Percentiles rank a stretch among this genome's conserved stretches.
phyloP scores from a whole-genome alignment of 2,888 invertebrate species.

The Euspilapteryx auroguttella region DNA sequence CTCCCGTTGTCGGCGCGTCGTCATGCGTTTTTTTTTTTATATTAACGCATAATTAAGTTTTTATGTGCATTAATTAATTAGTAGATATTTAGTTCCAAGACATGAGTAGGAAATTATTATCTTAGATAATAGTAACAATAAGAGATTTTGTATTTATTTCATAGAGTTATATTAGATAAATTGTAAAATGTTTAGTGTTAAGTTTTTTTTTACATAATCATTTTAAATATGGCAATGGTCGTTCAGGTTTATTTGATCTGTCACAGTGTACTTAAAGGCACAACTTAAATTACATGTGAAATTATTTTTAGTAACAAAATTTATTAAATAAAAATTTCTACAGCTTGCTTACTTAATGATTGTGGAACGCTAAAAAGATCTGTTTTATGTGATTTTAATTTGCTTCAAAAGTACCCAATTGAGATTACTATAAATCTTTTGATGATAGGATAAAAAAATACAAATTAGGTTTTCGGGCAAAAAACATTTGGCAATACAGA shows the following conservation, averaged over 20 bases:
- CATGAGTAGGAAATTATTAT: conserved; percentile 57
- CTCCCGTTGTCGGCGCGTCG: conserved; percentile 26
- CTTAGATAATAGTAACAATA: conserved; percentile 42
- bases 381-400: conserved; percentile 45
- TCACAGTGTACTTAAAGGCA: conserved; percentile 41
- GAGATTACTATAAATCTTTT: conserved; percentile 20
- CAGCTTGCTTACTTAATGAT: too few species aligned
- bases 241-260: conserved; percentile 23
- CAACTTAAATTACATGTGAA: too few species aligned
- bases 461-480: background rate
- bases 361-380: conserved; percentile 32
- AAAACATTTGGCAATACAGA: conserved; percentile 3
- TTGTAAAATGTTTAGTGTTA: conserved; percentile 55
- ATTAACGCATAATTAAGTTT: conserved; percentile 24
- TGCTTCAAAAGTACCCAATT: conserved; percentile 23
- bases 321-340: too few species aligned
- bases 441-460: conserved; percentile 8
- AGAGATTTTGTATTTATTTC: conserved; percentile 61
- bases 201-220: conserved; percentile 29
- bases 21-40: conserved; percentile 18
- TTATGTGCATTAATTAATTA: conserved; percentile 44
- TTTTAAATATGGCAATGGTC: conserved; percentile 48
- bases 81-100: conserved; percentile 53
- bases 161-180: conserved; percentile 59
- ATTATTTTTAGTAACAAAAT: too few species aligned